Evolutionary conservation across 2,797 vertebrate genomes (phyloP).

Genomic region (Moxostoma hubbsi): DNA sequence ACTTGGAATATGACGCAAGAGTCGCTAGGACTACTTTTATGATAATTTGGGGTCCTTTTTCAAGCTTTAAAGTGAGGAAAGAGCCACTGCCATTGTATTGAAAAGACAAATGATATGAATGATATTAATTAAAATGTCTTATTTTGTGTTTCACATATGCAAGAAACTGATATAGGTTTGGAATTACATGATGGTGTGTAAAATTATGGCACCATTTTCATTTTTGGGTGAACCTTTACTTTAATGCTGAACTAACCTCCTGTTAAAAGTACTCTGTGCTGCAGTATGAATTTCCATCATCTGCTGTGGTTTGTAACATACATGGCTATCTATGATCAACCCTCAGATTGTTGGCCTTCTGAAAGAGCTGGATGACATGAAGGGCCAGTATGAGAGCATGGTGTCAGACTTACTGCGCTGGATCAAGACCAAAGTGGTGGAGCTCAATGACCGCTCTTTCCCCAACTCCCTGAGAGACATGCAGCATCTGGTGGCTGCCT

Average conservation of each 20-base stretch:
- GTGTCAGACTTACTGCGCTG: constrained; percentile 83
- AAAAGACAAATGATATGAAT: too few relatives aligned
- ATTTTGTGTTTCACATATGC: background rate
- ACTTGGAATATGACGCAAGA: too few relatives aligned
- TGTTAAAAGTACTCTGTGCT: constrained; percentile 5
- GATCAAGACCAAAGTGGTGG: constrained; percentile 82
- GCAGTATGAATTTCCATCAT: background rate
- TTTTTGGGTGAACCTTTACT: background rate
- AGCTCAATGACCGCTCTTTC: constrained; percentile 80
- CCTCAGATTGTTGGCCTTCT: constrained; percentile 83
- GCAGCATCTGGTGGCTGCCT: constrained; percentile 80
- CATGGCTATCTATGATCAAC: background rate
- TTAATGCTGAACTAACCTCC: background rate
- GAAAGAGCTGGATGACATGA: constrained; percentile 83
- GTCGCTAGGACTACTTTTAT: too few relatives aligned
- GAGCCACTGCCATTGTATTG: too few relatives aligned
- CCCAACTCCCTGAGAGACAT: constrained; percentile 84
- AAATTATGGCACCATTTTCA: background rate
- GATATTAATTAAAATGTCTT: background rate
- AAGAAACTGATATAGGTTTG: background rate
- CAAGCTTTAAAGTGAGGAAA: too few relatives aligned
- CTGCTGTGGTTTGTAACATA: background rate
- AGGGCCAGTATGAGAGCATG: constrained; percentile 79
- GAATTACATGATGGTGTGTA: background rate
- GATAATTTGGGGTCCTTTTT: too few relatives aligned